Percentiles rank a stretch among this genome's conserved stretches.
Conservation (phyloP, 2,888 invertebrate species). For the Volucella inanis region DNA sequence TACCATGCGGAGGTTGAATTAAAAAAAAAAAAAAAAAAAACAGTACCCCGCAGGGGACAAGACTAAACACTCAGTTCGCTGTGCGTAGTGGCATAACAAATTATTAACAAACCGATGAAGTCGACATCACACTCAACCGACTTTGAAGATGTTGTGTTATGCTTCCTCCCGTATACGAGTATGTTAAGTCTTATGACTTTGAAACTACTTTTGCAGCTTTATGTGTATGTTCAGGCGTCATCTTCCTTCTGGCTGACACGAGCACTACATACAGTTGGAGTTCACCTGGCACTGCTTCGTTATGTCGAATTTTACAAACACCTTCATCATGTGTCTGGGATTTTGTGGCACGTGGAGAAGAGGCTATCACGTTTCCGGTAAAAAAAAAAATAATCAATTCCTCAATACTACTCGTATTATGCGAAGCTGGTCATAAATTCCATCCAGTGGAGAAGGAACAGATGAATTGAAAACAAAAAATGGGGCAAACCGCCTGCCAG, state of each 20-base stretch:
- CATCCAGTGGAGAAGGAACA: not conserved
- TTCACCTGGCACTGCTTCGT: slow-evolving; percentile 16
- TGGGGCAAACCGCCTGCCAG: not conserved
- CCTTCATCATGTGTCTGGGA: slow-evolving; percentile 2
- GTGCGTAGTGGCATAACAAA: slow-evolving; percentile 68
- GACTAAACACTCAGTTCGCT: slow-evolving; percentile 12
- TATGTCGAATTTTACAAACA: slow-evolving; percentile 29
- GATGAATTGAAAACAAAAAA: not conserved
- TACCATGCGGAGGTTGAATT: slow-evolving; percentile 7
- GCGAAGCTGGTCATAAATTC: slow-evolving; percentile 45
- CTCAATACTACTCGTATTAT: slow-evolving; percentile 30
- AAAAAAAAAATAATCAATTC: slow-evolving; percentile 1
- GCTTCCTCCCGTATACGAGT: slow-evolving; percentile 22
- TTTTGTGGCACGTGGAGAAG: slow-evolving; percentile 44
- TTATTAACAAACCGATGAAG: slow-evolving; percentile 50
- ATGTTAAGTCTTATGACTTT: slow-evolving; percentile 23
- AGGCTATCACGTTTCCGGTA: slow-evolving; percentile 45
- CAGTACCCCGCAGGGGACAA: slow-evolving; percentile 37
- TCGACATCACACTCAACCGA: slow-evolving; percentile 16
- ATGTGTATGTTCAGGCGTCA: slow-evolving; percentile 1
- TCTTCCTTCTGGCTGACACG: slow-evolving; percentile 36
- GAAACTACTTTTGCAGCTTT: not conserved
- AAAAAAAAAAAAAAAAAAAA: not conserved
- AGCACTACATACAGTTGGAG: slow-evolving; percentile 14
- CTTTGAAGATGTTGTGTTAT: slow-evolving; percentile 56